phyloP scores from a whole-genome alignment of 1,140 invertebrate species.

The Carposina sasakii region DNA sequence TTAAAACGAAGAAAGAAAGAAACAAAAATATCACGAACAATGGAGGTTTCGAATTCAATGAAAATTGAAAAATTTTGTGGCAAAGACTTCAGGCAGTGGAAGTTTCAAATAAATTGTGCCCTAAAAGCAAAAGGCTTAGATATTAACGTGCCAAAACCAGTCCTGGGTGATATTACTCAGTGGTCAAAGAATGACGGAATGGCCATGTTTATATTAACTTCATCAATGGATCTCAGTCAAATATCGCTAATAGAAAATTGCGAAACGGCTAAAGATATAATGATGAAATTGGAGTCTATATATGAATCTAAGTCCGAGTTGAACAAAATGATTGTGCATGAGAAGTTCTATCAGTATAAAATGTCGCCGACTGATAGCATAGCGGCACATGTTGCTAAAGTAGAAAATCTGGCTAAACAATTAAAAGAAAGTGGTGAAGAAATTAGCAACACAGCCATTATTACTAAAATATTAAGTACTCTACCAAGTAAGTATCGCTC shows the following conservation, averaged over 20 bases:
- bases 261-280: constrained; percentile 13
- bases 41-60: constrained; percentile 4
- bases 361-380: constrained; percentile 26
- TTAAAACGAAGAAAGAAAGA: too few species aligned
- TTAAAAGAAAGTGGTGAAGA: constrained; percentile 30
- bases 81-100: constrained; percentile 29
- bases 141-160: constrained; percentile 5
- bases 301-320: constrained; percentile 30
- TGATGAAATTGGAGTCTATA: constrained; percentile 30
- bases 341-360: constrained; percentile 32
- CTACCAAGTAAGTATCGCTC: constrained; percentile 27
- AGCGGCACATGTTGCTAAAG: constrained; percentile 33
- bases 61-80: constrained; percentile 33
- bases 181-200: constrained; percentile 7
- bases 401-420: constrained; percentile 30
- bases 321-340: constrained; percentile 35
- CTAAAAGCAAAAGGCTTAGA: constrained; percentile 27
- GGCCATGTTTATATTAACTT: constrained; percentile 10
- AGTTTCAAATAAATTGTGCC: too few species aligned
- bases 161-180: too few species aligned
- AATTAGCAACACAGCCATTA: constrained; percentile 31
- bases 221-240: constrained; percentile 7
- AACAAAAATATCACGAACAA: too few species aligned
- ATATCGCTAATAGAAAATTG: constrained; percentile 8
- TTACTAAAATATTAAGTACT: constrained; percentile 22